phyloP scores from a whole-genome alignment of 2,797 vertebrate genomes.

The Anguilla marmorata region DNA sequence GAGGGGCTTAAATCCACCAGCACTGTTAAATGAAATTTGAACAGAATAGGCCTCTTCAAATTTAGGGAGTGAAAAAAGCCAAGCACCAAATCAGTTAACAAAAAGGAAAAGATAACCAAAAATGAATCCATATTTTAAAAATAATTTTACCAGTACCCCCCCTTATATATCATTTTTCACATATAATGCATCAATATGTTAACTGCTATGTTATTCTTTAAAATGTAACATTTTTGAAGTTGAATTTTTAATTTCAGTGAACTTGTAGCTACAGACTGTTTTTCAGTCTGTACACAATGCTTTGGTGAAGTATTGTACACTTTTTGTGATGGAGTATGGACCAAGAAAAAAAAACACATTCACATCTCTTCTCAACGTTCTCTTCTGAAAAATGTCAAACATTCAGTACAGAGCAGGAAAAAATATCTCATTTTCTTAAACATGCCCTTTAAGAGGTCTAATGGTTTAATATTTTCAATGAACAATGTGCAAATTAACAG shows the following conservation, averaged over 20 bases:
- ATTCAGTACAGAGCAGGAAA: not conserved
- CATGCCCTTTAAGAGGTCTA: not conserved
- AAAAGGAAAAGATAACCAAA: not conserved
- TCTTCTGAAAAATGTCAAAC: not conserved
- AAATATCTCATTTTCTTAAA: not conserved
- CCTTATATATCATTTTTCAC: not conserved
- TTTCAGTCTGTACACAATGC: not conserved
- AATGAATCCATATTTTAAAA: not conserved
- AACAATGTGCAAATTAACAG: not conserved
- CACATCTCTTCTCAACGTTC: not conserved
- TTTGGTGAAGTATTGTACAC: not conserved
- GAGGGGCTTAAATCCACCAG: constrained; percentile 27
- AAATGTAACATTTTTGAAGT: not conserved
- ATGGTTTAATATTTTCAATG: not conserved
- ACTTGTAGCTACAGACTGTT: not conserved
- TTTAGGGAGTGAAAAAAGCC: not conserved
- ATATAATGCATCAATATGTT: not conserved
- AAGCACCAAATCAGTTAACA: not conserved
- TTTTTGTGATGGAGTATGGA: not conserved
- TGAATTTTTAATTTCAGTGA: not conserved
- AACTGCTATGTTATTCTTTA: not conserved
- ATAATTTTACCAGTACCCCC: not conserved
- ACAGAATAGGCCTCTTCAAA: constrained; percentile 27
- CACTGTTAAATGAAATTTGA: constrained; percentile 15
- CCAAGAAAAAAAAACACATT: not conserved